Evolutionary conservation across 2,888 invertebrate genomes (phyloP), one percentile per base, ranked within the genome.

Genomic region (Lucinisca nassula): DNA sequence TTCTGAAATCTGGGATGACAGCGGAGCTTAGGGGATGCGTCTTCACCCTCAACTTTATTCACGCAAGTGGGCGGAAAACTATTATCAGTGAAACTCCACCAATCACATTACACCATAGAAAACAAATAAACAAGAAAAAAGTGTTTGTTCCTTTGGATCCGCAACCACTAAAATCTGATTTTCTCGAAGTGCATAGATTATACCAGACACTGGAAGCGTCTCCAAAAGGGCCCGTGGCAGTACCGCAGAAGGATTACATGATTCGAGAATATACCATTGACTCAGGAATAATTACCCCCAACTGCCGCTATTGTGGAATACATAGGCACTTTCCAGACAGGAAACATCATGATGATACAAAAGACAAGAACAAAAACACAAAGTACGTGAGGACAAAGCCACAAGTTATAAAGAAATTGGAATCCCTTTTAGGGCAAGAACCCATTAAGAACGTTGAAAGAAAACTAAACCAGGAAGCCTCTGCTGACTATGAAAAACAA

Each of bases 1-100:
- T 3, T 83, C 78, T 2, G 40, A 67, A 30, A 61, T 84, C 17
- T 76, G 77, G 84, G 80, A 84, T 24, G 80, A 84, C 30, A 77
- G 37, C 45, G 84, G 80, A 0, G 40, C 77, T 2, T 84, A 77
- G 84, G 27, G 55, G 51, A 70, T 32, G 84, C 70, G 14, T 17
- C 37, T 8, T 40, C 73, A 0, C 85, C 81, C 10, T 40, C 10
- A 6, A 51, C 49, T 27, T 21, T 32, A 8, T 85, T 70, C 32
- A 14, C 80, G 10, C 21, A 72, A 17, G 24, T 35, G 21, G 58
- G 55, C 4, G 58, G 51, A 30, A 61, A 49, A 58, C 40, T 80
- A 0, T 14, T 35, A 17, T 45, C 79, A 0, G 38, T 61, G 30
- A 37, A 37, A 0, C 75, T 49, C n/a, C 80, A 76, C 30, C n/a